Evolutionary conservation across 35 echinoderm and acorn worm species (phyloP).

Genomic region (Strongylocentrotus purpuratus): DNA sequence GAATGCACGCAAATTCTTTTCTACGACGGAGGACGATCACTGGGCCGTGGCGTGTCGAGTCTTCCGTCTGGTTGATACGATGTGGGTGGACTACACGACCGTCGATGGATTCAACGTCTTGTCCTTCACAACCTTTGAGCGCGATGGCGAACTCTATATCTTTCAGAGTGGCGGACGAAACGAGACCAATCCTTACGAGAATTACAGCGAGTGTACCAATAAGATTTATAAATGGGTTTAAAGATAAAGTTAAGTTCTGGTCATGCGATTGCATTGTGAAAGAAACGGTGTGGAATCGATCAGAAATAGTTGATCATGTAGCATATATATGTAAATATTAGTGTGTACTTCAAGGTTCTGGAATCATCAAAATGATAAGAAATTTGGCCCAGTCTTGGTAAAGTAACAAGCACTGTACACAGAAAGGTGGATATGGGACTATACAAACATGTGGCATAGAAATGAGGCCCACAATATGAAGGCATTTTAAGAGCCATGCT

Average conservation of each 20-base stretch:
- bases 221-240: slow-evolving; percentile 72
- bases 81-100: slow-evolving; percentile 58
- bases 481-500: too few species aligned
- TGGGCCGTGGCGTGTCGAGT: slow-evolving; percentile 46
- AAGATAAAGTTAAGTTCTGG: too few species aligned
- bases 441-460: too few species aligned
- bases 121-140: slow-evolving; percentile 54
- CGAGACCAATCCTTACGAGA: not conserved
- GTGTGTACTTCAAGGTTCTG: too few species aligned
- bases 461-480: not conserved
- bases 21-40: slow-evolving; percentile 32
- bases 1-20: slow-evolving; percentile 15
- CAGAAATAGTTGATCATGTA: too few species aligned
- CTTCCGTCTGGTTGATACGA: slow-evolving; percentile 56
- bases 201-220: slow-evolving; percentile 36
- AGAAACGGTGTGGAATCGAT: too few species aligned
- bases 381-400: too few species aligned
- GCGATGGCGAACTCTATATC: slow-evolving; percentile 63
- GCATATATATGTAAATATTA: too few species aligned
- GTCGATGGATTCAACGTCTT: slow-evolving; percentile 46
- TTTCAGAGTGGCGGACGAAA: slow-evolving; percentile 29
- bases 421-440: too few species aligned
- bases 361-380: too few species aligned
- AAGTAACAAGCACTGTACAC: too few species aligned
- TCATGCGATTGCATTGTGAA: too few species aligned